Conservation (phyloP, 2,113 vertebrate genomes). For the Nansenia antarctica region DNA sequence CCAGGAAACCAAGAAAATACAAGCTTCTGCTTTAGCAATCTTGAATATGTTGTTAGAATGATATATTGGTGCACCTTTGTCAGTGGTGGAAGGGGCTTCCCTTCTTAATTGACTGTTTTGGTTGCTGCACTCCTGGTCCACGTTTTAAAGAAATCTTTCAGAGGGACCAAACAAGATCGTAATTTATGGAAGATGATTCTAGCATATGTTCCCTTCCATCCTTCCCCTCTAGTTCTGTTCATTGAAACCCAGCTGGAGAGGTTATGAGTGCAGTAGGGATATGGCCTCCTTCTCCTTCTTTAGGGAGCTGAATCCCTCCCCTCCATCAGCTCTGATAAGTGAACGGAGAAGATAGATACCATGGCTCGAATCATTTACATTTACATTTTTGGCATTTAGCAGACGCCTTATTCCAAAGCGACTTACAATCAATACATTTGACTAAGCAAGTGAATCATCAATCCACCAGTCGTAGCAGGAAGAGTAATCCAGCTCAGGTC, state of each 20-base stretch:
- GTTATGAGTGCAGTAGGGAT: slow-evolving; percentile 14
- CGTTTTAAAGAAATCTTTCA: slow-evolving; percentile 29
- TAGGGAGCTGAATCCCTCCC: neutral
- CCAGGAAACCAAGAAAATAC: slow-evolving; percentile 57
- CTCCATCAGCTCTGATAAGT: neutral
- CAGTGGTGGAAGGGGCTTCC: slow-evolving; percentile 44
- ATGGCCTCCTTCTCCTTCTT: slow-evolving; percentile 10
- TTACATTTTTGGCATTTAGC: too few species aligned
- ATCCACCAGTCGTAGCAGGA: too few species aligned
- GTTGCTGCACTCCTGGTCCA: slow-evolving; percentile 51
- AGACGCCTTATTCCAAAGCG: too few species aligned
- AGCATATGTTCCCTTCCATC: slow-evolving; percentile 33
- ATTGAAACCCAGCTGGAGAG: slow-evolving; percentile 42
- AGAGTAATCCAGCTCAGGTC: too few species aligned
- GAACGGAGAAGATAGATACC: too few species aligned
- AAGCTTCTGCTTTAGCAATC: slow-evolving; percentile 86
- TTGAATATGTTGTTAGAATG: slow-evolving; percentile 72
- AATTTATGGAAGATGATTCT: slow-evolving; percentile 30
- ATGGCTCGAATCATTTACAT: too few species aligned
- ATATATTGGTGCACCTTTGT: slow-evolving; percentile 38
- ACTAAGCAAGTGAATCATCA: too few species aligned
- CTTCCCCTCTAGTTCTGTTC: slow-evolving; percentile 28
- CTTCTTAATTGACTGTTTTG: slow-evolving; percentile 54
- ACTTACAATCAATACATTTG: too few species aligned
- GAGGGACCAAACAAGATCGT: slow-evolving; percentile 42